Evolutionary conservation across 2,888 invertebrate species (phyloP).

Genomic region (Agonopterix arenella): DNA sequence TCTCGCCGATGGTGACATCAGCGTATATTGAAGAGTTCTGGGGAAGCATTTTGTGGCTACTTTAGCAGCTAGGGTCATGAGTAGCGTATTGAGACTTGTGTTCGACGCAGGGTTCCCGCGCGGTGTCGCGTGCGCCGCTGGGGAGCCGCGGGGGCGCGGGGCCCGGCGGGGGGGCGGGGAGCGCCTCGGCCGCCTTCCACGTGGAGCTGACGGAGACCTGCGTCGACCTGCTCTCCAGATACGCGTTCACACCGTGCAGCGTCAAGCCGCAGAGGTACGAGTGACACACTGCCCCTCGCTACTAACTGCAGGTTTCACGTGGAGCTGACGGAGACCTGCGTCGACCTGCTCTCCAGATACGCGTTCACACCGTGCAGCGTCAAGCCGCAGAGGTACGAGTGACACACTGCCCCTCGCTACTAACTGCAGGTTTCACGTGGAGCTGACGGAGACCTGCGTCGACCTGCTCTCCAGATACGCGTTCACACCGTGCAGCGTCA

Average conservation of each 20-base stretch:
- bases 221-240: conserved; percentile 79
- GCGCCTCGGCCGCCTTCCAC: conserved; percentile 84
- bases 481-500: conserved; percentile 56
- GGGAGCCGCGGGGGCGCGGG: conserved; percentile 20
- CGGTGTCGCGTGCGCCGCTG: conserved; percentile 38
- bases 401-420: conserved; percentile 30
- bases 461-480: conserved; percentile 75
- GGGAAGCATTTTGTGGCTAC: neutral
- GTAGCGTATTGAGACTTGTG: too few relatives aligned
- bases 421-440: conserved; percentile 82
- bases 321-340: conserved; percentile 95
- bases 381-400: conserved; percentile 77
- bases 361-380: conserved; percentile 57
- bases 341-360: conserved; percentile 78
- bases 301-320: conserved; percentile 79
- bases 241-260: conserved; percentile 57
- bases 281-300: conserved; percentile 60
- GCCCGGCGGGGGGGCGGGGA: conserved; percentile 19
- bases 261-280: conserved; percentile 70
- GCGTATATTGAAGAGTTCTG: neutral
- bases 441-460: conserved; percentile 95
- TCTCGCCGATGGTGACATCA: neutral
- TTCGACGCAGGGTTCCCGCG: conserved; percentile 59
- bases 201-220: conserved; percentile 96
- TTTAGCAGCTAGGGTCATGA: too few relatives aligned